Base-by-base conservation (phyloP, 2,888 invertebrate species). In the Ornithoptera priamus region DNA sequence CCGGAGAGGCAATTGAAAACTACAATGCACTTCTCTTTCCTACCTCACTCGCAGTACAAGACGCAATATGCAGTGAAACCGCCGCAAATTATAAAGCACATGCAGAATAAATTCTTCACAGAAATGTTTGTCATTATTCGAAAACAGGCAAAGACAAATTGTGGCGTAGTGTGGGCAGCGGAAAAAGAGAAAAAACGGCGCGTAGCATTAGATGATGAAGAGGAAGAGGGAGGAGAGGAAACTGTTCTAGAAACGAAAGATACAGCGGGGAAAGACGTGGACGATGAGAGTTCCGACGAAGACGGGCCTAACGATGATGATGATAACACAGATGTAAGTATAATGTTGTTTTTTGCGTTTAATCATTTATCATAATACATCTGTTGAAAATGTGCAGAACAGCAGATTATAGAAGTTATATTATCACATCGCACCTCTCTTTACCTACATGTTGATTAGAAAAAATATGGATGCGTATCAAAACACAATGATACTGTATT, bases 11-110 rank as follows among this genome's bases (percentile, higher is more conserved):
- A 92, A 66, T 87, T 96, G 72, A 91, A 94, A 63, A 97, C 96
- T 74, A 94, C 93, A 0, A 84, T 98, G 75, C 93, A 90, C 12
- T 95, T 98, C 75, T 86, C 94, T 39, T 97, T 97, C 82, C 89
- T 98, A 67, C 96, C 97, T 0, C 89, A 95, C 59, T 90, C 94
- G 30, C 94, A 94, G 50, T 98, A 98, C 81, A 95, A 95, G 77
- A 93, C 94, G 2, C 94, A 96, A 65, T 97, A 95, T 76, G 90
- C 93, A 65, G 94, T 97, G 2, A 95, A 94, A 65, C 97, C 97
- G 0, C 88, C 93, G 58, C 88, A 94, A 65, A 93, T 97, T 36
- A 87, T 98, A 39, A 93, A 94, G 56, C 95, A 95, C 79, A 95
- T 98, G 91, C 96, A 97, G 80, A 93, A 93, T 2, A 88, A 85